phyloP scores from a whole-genome alignment of 2,888 invertebrate species.

The Globia sparganii region DNA sequence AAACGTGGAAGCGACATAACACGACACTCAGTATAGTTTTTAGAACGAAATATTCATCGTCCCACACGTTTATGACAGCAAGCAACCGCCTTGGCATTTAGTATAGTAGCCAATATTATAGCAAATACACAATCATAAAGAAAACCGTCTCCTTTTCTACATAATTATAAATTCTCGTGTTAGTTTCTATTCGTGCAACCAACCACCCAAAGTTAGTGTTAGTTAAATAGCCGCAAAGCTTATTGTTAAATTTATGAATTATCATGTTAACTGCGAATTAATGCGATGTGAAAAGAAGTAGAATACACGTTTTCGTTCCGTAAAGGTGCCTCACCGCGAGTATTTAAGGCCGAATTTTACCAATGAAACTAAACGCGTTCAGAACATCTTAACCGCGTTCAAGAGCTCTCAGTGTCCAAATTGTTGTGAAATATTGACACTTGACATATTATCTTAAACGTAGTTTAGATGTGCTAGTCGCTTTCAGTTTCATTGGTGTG shows the following conservation, averaged over 20 bases:
- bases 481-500: no score
- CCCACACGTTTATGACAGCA: background rate
- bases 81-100: background rate
- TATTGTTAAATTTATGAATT: slow-evolving; percentile 30
- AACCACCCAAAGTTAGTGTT: slow-evolving; percentile 30
- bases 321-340: background rate
- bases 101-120: background rate
- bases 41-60: background rate
- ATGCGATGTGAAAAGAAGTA: slow-evolving; percentile 8
- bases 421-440: background rate
- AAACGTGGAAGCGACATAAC: background rate
- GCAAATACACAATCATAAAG: background rate
- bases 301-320: background rate
- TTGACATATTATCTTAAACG: background rate
- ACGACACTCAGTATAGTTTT: background rate
- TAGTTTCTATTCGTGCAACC: slow-evolving; percentile 28
- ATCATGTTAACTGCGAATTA: slow-evolving; percentile 10
- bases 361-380: background rate
- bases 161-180: background rate
- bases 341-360: background rate
- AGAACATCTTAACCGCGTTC: background rate
- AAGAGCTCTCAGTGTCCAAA: background rate
- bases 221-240: slow-evolving; percentile 51
- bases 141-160: background rate
- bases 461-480: background rate